These are phyloP conservation scores for Holocentrus rufus DNA, from an alignment of 2,797 vertebrate genomes.

Conservation along the genomic window DNA sequence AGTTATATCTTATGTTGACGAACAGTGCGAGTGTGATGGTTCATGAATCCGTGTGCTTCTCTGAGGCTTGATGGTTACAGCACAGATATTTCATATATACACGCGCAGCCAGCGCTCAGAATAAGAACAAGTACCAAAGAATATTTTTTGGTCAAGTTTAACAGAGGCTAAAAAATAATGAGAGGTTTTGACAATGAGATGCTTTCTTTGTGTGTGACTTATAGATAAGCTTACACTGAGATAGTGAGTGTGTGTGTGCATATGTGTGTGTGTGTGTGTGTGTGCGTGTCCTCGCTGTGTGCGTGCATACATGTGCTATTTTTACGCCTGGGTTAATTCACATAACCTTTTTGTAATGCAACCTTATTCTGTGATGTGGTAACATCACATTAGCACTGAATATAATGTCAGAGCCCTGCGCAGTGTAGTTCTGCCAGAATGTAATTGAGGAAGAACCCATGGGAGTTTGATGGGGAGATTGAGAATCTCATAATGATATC, in stretches of 20 bases:
- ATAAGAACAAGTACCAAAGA: constrained; percentile 3
- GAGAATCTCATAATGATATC: constrained; percentile 67
- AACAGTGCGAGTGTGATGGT: constrained; percentile 46
- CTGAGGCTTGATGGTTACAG: constrained; percentile 12
- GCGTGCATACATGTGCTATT: constrained; percentile 52
- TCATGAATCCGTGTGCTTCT: constrained; percentile 43
- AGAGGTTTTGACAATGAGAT: constrained; percentile 37
- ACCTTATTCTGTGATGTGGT: constrained; percentile 64
- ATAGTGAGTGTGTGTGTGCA: background rate
- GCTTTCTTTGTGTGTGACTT: constrained; percentile 4
- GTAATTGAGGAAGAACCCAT: constrained; percentile 73
- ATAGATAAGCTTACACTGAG: constrained; percentile 1
- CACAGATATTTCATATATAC: constrained; percentile 50
- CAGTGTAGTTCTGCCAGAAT: constrained; percentile 49
- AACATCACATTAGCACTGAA: constrained; percentile 73
- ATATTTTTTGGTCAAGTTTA: constrained; percentile 43
- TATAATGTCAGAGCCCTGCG: constrained; percentile 68
- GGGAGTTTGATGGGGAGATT: constrained; percentile 65
- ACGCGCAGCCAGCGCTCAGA: constrained; percentile 18
- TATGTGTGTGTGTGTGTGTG: constrained; percentile 6
- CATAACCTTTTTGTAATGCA: constrained; percentile 69
- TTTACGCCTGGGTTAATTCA: constrained; percentile 71
- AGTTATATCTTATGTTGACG: constrained; percentile 63
- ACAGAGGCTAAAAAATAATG: constrained; percentile 41
- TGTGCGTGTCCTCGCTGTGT: background rate